Base-by-base conservation (phyloP, 2,888 invertebrate genomes). In the Malacosoma neustria region DNA sequence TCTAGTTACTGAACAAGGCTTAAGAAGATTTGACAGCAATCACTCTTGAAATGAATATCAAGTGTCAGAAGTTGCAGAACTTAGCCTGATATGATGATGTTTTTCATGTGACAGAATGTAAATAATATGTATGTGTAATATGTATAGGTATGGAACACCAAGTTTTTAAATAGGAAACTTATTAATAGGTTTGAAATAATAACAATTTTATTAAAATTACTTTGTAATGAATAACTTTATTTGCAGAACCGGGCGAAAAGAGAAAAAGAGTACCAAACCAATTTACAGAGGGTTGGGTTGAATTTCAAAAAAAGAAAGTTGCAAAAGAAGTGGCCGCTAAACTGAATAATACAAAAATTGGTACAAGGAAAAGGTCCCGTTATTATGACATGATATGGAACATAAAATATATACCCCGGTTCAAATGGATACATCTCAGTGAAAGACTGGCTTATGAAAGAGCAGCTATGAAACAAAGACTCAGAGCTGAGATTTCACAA, bases 361-460 rank as follows among this genome's bases (percentile, higher is more conserved):
- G 95, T 3, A 91, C 92, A 0, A 91, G 94, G 44, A 95, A 95
- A 59, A 92, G 91, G 51, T 95, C 95, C 11, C 91, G 93, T 52
- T 96, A 96, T 66, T 96, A 92, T 66, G 98, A 97, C 53, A 90
- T 91, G 68, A 87, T 97, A 30, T 99, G 99, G 99, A 97, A 94
- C 62, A 93, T 99, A 47, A 99, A 98, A 72, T 99, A 98, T 72
- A 88, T 99, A 46, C 92, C 95, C 2, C 90, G 94, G 49, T 99
- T 99, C 67, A 98, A 98, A 76, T 99, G 99, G 99, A 88, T 92
- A 14, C 98, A 99, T 74, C 87, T 99, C 31, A 95, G 94, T 66
- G 99, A 99, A 79, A 89, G 97, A 51, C 82, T 99, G 49, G 94
- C 94, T 2, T 98, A 97, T 71, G 98, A 99, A 71, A 92, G 92